phyloP scores from a whole-genome alignment of 2,888 invertebrate species.

The Agriopis marginaria region DNA sequence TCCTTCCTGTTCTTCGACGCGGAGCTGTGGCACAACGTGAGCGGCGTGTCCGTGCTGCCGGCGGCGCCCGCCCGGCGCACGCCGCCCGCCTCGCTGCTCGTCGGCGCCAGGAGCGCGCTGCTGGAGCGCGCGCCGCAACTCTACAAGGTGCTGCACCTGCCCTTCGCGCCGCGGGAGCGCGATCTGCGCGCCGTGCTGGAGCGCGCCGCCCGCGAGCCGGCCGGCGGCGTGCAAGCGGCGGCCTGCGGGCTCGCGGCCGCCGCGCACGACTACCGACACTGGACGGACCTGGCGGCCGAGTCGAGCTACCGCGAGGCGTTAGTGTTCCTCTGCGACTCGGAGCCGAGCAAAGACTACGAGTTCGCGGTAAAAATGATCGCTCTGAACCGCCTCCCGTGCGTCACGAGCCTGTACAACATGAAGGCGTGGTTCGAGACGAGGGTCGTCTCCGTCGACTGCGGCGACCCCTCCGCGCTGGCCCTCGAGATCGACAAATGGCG shows the following conservation, averaged over 20 bases:
- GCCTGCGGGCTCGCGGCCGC: constrained; percentile 6
- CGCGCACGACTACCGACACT: neutral
- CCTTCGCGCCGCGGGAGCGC: constrained; percentile 17
- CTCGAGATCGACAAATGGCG: neutral
- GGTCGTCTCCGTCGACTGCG: constrained; percentile 7
- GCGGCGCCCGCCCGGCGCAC: neutral
- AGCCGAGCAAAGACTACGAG: neutral
- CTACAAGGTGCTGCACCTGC: constrained; percentile 49
- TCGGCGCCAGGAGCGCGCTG: constrained; percentile 2
- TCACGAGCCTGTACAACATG: neutral
- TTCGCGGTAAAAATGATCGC: neutral
- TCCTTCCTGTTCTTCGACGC: constrained; percentile 57
- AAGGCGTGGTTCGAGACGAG: neutral
- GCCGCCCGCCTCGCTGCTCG: neutral
- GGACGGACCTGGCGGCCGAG: neutral
- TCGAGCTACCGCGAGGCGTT: neutral
- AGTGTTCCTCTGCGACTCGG: constrained; percentile 1
- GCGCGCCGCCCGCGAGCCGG: constrained; percentile 11
- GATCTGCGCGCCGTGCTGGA: constrained; percentile 9
- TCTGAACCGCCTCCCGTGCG: neutral
- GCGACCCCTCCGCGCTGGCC: neutral
- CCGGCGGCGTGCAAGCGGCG: neutral
- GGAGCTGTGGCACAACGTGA: constrained; percentile 47
- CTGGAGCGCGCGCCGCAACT: constrained; percentile 21
- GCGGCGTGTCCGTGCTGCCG: constrained; percentile 17